Conservation (phyloP, 2,888 invertebrate species). For the Andrena fulva region DNA sequence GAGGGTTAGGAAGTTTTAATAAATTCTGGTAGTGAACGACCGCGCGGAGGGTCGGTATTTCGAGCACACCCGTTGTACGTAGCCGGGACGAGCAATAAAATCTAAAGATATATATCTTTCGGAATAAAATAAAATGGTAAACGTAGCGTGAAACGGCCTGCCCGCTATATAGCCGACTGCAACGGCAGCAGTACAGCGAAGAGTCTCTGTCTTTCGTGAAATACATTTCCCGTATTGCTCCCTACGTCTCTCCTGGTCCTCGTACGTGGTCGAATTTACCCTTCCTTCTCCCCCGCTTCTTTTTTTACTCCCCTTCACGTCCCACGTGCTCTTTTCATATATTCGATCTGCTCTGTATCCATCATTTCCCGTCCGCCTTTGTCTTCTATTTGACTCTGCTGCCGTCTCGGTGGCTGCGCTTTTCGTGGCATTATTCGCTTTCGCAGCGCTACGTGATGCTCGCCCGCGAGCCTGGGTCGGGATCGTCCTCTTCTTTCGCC, state of each 20-base stretch:
- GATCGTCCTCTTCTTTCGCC: neutral
- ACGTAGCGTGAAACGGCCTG: slow-evolving; percentile 81
- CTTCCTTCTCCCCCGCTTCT: slow-evolving; percentile 31
- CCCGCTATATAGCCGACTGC: slow-evolving; percentile 66
- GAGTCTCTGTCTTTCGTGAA: slow-evolving; percentile 64
- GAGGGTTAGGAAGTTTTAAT: slow-evolving; percentile 48
- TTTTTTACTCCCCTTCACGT: slow-evolving; percentile 18
- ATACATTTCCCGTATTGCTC: slow-evolving; percentile 65
- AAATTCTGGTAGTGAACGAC: slow-evolving; percentile 34
- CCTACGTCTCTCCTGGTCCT: slow-evolving; percentile 33
- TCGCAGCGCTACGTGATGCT: neutral
- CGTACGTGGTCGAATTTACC: slow-evolving; percentile 56
- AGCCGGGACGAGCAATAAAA: slow-evolving; percentile 70
- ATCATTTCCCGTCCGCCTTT: slow-evolving; percentile 50
- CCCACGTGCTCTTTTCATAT: slow-evolving; percentile 26
- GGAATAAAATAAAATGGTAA: slow-evolving; percentile 81
- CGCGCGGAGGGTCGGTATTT: slow-evolving; percentile 18
- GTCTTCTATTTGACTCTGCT: slow-evolving; percentile 63
- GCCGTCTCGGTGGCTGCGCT: slow-evolving; percentile 21
- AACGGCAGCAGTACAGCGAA: slow-evolving; percentile 65
- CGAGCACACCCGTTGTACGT: slow-evolving; percentile 38
- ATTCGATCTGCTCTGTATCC: slow-evolving; percentile 47
- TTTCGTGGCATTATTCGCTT: slow-evolving; percentile 12
- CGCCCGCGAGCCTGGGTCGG: neutral
- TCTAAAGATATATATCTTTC: slow-evolving; percentile 78